Conservation (phyloP, 2,888 invertebrate genomes). For the Platycheirus rosarum region DNA sequence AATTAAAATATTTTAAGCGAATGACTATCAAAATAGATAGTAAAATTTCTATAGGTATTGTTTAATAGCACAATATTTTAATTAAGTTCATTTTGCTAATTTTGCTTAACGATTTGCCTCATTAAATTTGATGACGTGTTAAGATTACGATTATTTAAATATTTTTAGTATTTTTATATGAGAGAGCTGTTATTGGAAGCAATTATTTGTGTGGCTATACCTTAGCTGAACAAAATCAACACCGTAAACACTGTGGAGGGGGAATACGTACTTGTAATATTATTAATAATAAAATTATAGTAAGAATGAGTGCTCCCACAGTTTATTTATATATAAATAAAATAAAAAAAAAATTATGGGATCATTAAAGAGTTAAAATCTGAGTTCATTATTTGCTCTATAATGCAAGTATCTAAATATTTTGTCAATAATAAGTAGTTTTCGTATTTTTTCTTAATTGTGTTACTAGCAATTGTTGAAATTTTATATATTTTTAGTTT, state of each 20-base stretch:
- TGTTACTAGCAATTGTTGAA: no score
- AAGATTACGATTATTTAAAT: constrained; percentile 59
- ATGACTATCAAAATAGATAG: constrained; percentile 22
- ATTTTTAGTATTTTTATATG: constrained; percentile 11
- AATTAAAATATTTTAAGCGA: constrained; percentile 30
- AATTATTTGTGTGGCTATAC: constrained; percentile 24
- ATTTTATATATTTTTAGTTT: no score
- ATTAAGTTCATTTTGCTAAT: not conserved
- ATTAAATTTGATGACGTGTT: constrained; percentile 68
- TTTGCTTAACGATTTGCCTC: constrained; percentile 19
- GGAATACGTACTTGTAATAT: not conserved
- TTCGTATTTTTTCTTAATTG: no score
- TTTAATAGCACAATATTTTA: not conserved
- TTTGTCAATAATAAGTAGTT: no score
- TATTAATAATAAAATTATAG: constrained; percentile 8
- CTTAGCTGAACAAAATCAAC: constrained; percentile 37
- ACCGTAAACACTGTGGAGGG: constrained; percentile 26
- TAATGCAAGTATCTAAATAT: no score
- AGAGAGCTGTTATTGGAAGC: constrained; percentile 10
- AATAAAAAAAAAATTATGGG: no score
- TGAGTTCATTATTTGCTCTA: no score
- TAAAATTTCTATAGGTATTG: constrained; percentile 22
- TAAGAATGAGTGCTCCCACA: not conserved
- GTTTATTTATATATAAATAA: not conserved
- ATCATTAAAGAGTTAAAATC: no score